Evolutionary conservation across 2,888 invertebrate species (phyloP).

Genomic region (Heteropelma amictum): DNA sequence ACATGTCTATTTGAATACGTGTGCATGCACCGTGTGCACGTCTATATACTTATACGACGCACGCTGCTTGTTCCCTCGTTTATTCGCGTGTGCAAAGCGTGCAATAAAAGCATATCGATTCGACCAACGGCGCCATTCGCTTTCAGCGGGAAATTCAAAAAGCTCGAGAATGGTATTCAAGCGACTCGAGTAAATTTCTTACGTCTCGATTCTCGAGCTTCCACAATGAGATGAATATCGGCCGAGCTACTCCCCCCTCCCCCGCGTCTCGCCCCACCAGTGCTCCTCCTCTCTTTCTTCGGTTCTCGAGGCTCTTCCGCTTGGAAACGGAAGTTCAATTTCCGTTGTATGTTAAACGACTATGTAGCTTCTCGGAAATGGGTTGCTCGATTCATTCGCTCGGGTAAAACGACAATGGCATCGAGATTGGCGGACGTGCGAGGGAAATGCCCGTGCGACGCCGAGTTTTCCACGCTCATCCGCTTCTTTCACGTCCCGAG

Average conservation of each 20-base stretch:
- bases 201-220: not conserved
- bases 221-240: not conserved
- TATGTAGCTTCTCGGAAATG: constrained; percentile 15
- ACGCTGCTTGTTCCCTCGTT: constrained; percentile 58
- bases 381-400: not conserved
- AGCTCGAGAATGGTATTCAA: not conserved
- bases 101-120: constrained; percentile 24
- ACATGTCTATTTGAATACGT: not conserved
- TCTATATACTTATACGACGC: not conserved
- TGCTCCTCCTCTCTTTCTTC: not conserved
- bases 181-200: not conserved
- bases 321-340: constrained; percentile 33
- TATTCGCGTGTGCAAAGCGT: constrained; percentile 55
- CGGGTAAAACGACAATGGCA: not conserved
- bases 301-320: constrained; percentile 12
- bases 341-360: constrained; percentile 23
- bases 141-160: constrained; percentile 59
- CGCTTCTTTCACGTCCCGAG: too few relatives aligned
- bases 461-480: too few relatives aligned
- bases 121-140: constrained; percentile 56
- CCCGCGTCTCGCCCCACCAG: not conserved
- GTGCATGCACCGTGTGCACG: constrained; percentile 17
- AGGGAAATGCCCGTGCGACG: too few relatives aligned
- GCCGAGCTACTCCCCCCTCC: not conserved
- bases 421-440: too few relatives aligned